A percentile compares a stretch with the other conserved stretches of the same genome.
Conservation (phyloP, 2,113 vertebrate genomes). For the Calonectris borealis region DNA sequence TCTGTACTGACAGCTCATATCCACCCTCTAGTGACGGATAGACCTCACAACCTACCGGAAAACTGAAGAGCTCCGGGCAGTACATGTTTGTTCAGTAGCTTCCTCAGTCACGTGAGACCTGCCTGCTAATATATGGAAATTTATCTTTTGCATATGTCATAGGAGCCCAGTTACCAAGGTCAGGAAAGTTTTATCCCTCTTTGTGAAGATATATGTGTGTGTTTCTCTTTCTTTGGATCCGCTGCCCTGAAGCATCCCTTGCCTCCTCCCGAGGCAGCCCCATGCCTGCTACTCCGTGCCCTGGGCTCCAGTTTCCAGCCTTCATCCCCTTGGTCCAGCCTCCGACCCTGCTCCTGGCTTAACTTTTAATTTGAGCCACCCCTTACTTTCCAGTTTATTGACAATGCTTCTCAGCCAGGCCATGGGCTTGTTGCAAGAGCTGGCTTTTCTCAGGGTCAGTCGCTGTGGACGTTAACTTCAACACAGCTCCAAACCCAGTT, state of each 20-base stretch:
- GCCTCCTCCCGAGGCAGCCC: not conserved
- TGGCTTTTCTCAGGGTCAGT: not conserved
- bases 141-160: not conserved
- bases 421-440: not conserved
- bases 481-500: not conserved
- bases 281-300: accelerated
- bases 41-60: not conserved
- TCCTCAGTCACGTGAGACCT: not conserved
- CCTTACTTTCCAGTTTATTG: not conserved
- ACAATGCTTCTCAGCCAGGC: not conserved
- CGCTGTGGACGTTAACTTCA: not conserved
- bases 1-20: not conserved
- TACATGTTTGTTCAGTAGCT: not conserved
- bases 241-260: not conserved
- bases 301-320: not conserved
- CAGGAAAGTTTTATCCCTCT: not conserved
- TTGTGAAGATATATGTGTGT: not conserved
- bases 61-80: not conserved
- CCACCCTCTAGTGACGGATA: not conserved
- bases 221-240: not conserved
- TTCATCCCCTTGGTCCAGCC: not conserved
- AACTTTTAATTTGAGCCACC: not conserved
- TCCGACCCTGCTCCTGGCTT: not conserved
- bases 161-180: not conserved
- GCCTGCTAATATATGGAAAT: not conserved